Conservation (phyloP, 1,140 invertebrate species). For the Hormaphis cornu region DNA sequence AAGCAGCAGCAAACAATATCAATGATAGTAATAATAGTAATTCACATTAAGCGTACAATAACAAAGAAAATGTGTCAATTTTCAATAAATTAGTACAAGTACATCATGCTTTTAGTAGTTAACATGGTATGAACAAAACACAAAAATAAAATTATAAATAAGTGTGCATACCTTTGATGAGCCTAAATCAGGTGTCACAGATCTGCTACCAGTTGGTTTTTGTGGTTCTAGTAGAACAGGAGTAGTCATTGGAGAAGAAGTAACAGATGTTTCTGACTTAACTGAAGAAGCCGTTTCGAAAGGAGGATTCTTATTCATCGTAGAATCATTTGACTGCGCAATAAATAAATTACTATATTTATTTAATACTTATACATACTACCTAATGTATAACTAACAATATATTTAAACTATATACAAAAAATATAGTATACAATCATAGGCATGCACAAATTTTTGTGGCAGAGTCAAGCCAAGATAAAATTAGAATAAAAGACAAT, state of each 20-base stretch:
- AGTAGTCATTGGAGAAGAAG: constrained; percentile 19
- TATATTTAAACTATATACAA: no score
- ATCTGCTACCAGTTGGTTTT: constrained; percentile 27
- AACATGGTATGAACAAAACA: neutral
- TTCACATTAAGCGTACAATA: neutral
- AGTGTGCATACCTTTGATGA: constrained; percentile 11
- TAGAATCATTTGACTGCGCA: neutral
- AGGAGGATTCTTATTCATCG: constrained; percentile 7
- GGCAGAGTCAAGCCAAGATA: no score
- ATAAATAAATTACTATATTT: neutral
- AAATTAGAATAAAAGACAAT: no score
- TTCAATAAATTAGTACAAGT: neutral
- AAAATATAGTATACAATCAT: no score
- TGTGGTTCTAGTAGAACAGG: constrained; percentile 15
- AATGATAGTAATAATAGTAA: no score
- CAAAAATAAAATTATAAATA: neutral
- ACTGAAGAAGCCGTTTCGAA: constrained; percentile 20
- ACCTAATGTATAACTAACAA: no score
- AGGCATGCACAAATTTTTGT: no score
- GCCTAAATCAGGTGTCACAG: constrained; percentile 37
- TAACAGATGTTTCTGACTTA: constrained; percentile 24
- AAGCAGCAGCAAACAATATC: neutral
- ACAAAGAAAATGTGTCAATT: neutral
- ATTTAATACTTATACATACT: no score
- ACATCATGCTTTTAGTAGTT: neutral